Conservation (phyloP, 2,888 invertebrate genomes). For the Aleiodes alternator region DNA sequence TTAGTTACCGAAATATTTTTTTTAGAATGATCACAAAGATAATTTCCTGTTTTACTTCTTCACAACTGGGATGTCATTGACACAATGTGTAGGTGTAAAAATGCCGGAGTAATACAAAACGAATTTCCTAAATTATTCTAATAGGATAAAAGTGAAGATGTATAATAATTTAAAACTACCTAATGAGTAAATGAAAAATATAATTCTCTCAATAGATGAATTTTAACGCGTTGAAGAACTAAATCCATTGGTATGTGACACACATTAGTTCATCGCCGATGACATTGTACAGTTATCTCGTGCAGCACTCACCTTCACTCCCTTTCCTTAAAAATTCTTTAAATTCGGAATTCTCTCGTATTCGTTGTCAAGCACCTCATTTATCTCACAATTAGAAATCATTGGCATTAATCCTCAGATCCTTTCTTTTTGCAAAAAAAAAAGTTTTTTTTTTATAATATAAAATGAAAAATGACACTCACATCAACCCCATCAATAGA, state of each 20-base stretch:
- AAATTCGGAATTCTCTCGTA: background rate
- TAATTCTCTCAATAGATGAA: background rate
- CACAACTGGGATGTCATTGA: background rate
- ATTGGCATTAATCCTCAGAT: background rate
- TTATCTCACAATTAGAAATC: background rate
- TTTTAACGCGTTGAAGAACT: background rate
- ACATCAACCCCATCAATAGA: background rate
- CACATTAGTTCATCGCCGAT: slow-evolving; percentile 71
- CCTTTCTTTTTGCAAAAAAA: background rate
- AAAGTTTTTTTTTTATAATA: background rate
- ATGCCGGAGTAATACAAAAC: background rate
- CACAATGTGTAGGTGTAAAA: background rate
- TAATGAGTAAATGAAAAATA: background rate
- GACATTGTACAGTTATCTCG: slow-evolving; percentile 75
- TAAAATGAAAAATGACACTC: background rate
- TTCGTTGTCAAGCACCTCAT: background rate
- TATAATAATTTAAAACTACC: background rate
- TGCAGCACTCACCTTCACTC: slow-evolving; percentile 39
- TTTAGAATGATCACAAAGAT: too few relatives aligned
- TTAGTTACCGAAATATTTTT: too few relatives aligned
- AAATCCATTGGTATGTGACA: slow-evolving; percentile 60
- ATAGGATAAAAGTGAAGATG: background rate
- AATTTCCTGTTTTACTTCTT: too few relatives aligned
- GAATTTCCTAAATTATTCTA: background rate
- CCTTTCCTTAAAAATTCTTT: background rate